These are phyloP conservation scores for Enteromius thamalakanensis DNA, from an alignment of 2,797 vertebrate species.

Conservation along the genomic window DNA sequence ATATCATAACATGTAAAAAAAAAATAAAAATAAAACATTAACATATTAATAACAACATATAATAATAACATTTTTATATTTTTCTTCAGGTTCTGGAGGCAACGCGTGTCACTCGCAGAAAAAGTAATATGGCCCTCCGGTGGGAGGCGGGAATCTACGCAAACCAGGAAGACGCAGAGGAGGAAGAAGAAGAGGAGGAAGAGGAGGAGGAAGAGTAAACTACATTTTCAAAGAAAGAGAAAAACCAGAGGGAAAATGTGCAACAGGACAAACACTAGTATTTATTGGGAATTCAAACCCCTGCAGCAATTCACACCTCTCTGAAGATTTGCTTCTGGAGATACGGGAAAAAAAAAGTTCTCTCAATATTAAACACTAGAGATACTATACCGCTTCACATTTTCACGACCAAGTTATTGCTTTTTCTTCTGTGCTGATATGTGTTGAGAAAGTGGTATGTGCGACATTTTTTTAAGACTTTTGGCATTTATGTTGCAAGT, in stretches of 20 bases:
- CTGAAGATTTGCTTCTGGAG: constrained; percentile 20
- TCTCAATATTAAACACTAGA: constrained; percentile 29
- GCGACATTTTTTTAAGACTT: constrained; percentile 31
- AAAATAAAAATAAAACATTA: neutral
- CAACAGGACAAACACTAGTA: constrained; percentile 46
- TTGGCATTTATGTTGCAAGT: constrained; percentile 9
- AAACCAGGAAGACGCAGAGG: constrained; percentile 82
- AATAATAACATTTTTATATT: neutral
- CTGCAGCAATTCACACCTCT: constrained; percentile 10
- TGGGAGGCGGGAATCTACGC: constrained; percentile 90
- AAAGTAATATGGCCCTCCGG: constrained; percentile 89
- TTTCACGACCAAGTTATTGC: constrained; percentile 7
- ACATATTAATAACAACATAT: neutral
- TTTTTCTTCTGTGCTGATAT: constrained; percentile 36
- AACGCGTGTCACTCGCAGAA: constrained; percentile 92
- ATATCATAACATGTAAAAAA: neutral
- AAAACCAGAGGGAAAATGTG: constrained; percentile 47
- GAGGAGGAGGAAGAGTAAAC: constrained; percentile 66
- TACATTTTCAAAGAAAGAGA: constrained; percentile 1
- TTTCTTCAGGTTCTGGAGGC: constrained; percentile 90
- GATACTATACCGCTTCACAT: constrained; percentile 40
- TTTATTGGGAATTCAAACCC: constrained; percentile 51
- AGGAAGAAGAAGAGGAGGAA: constrained; percentile 64
- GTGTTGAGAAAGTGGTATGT: constrained; percentile 40
- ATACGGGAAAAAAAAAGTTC: neutral